A percentile compares a stretch with the other conserved stretches of the same genome.
phyloP scores from a whole-genome alignment of 2,888 invertebrate species.

The Cinara cedri region DNA sequence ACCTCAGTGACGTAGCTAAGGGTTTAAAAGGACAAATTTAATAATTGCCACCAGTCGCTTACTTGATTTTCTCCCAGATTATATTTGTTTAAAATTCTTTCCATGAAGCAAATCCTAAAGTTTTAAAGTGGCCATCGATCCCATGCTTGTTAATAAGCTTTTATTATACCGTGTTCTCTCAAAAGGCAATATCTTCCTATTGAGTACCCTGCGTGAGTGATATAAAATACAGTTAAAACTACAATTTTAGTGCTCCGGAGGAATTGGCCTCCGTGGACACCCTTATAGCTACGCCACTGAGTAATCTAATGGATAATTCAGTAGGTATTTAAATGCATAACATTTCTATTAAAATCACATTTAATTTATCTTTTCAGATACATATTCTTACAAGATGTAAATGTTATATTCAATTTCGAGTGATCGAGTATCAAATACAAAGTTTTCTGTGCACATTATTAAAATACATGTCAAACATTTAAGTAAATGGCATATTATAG shows the following conservation, averaged over 20 bases:
- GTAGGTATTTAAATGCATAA: conserved; percentile 2
- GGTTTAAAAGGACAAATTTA: too few relatives aligned
- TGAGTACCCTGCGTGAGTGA: neutral
- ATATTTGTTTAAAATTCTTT: too few relatives aligned
- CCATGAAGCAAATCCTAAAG: too few relatives aligned
- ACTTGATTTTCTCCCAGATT: too few relatives aligned
- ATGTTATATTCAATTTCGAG: neutral
- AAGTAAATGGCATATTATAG: conserved; percentile 16
- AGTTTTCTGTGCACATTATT: too few relatives aligned
- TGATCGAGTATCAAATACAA: neutral
- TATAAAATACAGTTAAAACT: too few relatives aligned
- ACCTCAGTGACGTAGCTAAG: neutral
- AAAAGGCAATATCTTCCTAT: too few relatives aligned
- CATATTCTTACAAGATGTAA: neutral
- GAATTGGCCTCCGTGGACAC: neutral
- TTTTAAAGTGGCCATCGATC: neutral
- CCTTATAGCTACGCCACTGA: neutral
- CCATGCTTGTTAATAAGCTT: too few relatives aligned
- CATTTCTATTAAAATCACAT: conserved; percentile 3
- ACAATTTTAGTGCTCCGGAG: too few relatives aligned
- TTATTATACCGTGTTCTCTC: neutral
- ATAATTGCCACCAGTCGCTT: too few relatives aligned
- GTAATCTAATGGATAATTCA: neutral
- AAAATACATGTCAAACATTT: neutral
- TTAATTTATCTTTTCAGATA: conserved; percentile 29